Evolutionary conservation across 2,888 invertebrate species (phyloP), one percentile per base, ranked within the genome.

Genomic region (Epistrophella euchroma): DNA sequence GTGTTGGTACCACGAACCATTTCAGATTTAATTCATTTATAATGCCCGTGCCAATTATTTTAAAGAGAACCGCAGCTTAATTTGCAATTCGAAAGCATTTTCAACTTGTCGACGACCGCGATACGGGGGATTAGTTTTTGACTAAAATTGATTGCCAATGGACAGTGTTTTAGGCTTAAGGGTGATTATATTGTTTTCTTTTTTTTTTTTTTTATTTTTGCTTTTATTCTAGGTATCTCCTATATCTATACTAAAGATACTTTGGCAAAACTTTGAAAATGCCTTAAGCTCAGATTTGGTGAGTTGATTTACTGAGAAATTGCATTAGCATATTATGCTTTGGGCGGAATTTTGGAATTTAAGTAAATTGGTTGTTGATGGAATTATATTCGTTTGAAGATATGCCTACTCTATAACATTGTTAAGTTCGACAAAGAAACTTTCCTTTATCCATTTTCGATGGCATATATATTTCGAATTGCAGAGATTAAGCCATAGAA

Each of bases 21-120:
- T 66, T 64, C 35, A 19, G 71, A 50, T 84, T 84, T 84, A 79
- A 84, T 84, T 84, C 66, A 75, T 84, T 84, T 84, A 66, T 79
- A 84, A 79, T 79, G 79, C 58, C 3, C 4, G 58, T 66, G 84
- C 71, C 79, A 84, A 79, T 84, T 84, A 79, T 64, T 84, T 84
- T 75, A 79, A 84, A 75, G 75, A 58, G 58, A 32, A 66, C 56
- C 84, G 37, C 11, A 75, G 79, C 79, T 84, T 84, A 79, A 70
- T 74, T 79, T 66, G 75, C 79, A 71, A 84, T 79, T 84, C 71
- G 52, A 56, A 58, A 52, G 50, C 72, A 55, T 75, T 70, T 75
- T 71, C 71, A 45, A 43, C 19, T 71, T 84, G 79, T 84, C 84
- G 58, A 52, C 37, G 32, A 47, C n/a, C n/a, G n/a, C n/a, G n/a